phyloP scores from a whole-genome alignment of 2,888 invertebrate genomes.

The Nesidiocoris tenuis region DNA sequence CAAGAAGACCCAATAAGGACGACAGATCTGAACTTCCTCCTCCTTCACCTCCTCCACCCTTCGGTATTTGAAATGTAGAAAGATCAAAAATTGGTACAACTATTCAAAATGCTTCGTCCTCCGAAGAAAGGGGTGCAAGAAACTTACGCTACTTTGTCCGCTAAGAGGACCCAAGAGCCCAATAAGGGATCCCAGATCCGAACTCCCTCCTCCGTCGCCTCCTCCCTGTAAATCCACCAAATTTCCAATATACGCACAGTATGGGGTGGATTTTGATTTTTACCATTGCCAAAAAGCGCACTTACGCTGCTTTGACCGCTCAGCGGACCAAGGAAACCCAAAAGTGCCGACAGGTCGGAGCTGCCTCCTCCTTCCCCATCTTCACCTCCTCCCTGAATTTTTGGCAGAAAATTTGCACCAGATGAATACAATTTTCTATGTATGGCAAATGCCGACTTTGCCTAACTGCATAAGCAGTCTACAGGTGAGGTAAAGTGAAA shows the following conservation, averaged over 20 bases:
- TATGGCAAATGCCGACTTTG: no score
- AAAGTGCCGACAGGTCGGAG: conserved; percentile 7
- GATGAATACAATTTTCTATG: no score
- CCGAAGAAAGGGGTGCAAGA: not conserved
- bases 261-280: no score
- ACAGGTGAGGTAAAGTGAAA: no score
- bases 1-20: conserved; percentile 1
- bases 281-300: not conserved
- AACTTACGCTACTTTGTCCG: conserved; percentile 39
- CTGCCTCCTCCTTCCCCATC: conserved; percentile 27
- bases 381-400: conserved; percentile 32
- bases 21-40: conserved; percentile 14
- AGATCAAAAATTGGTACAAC: not conserved
- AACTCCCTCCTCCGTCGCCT: conserved; percentile 41
- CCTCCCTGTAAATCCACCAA: no score
- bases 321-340: conserved; percentile 14
- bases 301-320: conserved; percentile 33
- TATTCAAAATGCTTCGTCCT: no score
- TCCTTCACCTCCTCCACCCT: conserved; percentile 7
- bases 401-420: no score
- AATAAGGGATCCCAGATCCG: conserved; percentile 37
- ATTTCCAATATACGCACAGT: no score
- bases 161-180: conserved; percentile 40
- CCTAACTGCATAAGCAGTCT: no score
- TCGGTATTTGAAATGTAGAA: not conserved